Base-by-base conservation (phyloP, 2,888 invertebrate species). In the Amiota mariae region DNA sequence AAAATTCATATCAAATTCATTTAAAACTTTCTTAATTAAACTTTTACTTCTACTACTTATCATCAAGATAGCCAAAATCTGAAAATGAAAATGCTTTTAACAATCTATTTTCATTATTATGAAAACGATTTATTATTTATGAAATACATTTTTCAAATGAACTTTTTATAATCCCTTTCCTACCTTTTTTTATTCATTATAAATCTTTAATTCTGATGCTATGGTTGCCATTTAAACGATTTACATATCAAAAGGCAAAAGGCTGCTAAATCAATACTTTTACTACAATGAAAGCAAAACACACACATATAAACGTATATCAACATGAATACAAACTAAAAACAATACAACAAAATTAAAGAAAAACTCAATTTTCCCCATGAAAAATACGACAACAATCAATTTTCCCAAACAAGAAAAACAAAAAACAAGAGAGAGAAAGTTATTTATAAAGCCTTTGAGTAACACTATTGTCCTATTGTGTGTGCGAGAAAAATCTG, bases 241-340 rank as follows among this genome's bases (percentile, higher is more conserved):
- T 71, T 59, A 59, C 71, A 71, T 71, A 61, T 61, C 59, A 71
- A 71, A 71, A 47, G 48, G 46, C 71, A 61, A 71, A 71, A 71
- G 59, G 56, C 54, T 15, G 15, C 71, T 15, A 47, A 71, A 71
- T 71, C 71, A 71, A 71, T 71, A 59, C 47, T 47, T 63, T n/a
- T n/a, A 24, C n/a, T n/a, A 15, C 36, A 10, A 63, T 47, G 47
- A 70, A 47, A 15, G 48, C 48, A 59, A 15, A 47, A 36, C n/a
- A 64, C 13, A n/a, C 46, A 46, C 10, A 48, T 49, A 66, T 64
- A n/a, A 47, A 64, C 8, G 36, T 36, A 36, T 6, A 36, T 6
- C 2, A 36, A 36, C 36, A 36, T 36, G 36, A 36, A 36, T 36
- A 36, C 36, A 36, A 36, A 36, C 36, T 2, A 36, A 36, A 36